Evolutionary conservation across 2,113 vertebrate genomes (phyloP), one percentile per base, ranked within the genome.

Genomic region (Lampris megalopsis): DNA sequence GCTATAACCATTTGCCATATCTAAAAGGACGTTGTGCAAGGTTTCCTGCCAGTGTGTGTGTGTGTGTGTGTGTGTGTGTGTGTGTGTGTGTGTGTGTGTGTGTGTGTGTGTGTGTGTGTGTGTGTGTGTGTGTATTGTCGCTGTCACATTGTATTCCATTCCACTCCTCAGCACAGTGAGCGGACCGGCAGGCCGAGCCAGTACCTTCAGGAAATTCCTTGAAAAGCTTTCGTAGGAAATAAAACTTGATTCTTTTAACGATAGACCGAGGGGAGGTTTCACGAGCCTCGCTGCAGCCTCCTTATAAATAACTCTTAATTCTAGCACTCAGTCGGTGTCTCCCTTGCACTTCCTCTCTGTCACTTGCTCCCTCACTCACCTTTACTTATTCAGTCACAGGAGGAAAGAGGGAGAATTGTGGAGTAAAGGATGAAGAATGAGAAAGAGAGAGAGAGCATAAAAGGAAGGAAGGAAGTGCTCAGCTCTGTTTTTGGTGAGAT

Each of bases 131-230:
- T 50, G 4, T 36, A 3, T 45, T 13, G 0, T 35, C 1, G 59
- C 50, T 41, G 38, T 9, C 42, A 1, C 37, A 4, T n/a, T 3
- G 36, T 10, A 9, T 43, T 7, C 42, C 11, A 35, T 6, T 40
- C 9, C 48, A 9, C 50, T 59, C 13, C 38, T 24, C 42, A 35
- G 4, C 2, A n/a, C 60, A 37, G 43, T 13, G 43, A 62, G 8
- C 2, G 8, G 11, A 6, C 1, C 7, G 10, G 54, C 36, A 36
- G 10, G 24, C 9, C 64, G n/a, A 5, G 13, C 37, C 35, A 6
- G 45, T 40, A 72, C 4, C 41, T 40, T 13, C 3, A 48, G 71
- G 78, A 66, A 77, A 75, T 81, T 83, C 70, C 67, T 52, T 8
- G 0, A 6, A 48, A 67, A 37, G 8, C 49, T 38, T 53, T 24